Evolutionary conservation across 2,888 invertebrate species (phyloP), one percentile per base, ranked within the genome.

Genomic region (Thysanoteuthis rhombus): DNA sequence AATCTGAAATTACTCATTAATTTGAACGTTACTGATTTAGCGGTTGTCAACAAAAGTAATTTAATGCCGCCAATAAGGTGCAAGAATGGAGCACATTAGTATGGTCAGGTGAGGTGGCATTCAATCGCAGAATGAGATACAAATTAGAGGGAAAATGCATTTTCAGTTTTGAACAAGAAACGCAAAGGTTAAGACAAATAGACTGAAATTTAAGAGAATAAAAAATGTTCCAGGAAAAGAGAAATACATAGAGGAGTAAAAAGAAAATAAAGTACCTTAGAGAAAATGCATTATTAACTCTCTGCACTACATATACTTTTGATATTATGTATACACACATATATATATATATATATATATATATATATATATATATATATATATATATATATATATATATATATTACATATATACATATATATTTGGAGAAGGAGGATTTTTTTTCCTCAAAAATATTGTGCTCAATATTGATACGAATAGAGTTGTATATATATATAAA

Each of bases 141-240:
- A 75, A 75, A 75, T 75, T 75, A 75, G 75, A 16, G 16, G 75
- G 16, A 10, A 75, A 75, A n/a, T 36, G 75, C 75, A 75, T 75
- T 75, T 75, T 75, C 75, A 75, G n/a, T 75, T 75, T n/a, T n/a
- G 75, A 75, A 75, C n/a, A n/a, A 75, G n/a, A n/a, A 75, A 75
- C 3, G 75, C 75, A 75, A 1, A 75, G 25, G 25, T 52, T 52
- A 12, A 12, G 16, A 75, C n/a, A 75, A n/a, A 75, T 75, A 12
- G 3, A 75, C n/a, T 36, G 75, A 75, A 75, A 75, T 75, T 75
- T 75, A n/a, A 75, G 75, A 12, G 36, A n/a, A n/a, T 10, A 75
- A 75, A 75, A 75, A 75, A n/a, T 2, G 19, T 12, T n/a, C n/a
- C n/a, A n/a, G 8, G n/a, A 12, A n/a, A 36, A 16, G n/a, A 16